These are phyloP conservation scores for Pampusana beccarii DNA, from an alignment of 2,113 vertebrate species.

Conservation along the genomic window DNA sequence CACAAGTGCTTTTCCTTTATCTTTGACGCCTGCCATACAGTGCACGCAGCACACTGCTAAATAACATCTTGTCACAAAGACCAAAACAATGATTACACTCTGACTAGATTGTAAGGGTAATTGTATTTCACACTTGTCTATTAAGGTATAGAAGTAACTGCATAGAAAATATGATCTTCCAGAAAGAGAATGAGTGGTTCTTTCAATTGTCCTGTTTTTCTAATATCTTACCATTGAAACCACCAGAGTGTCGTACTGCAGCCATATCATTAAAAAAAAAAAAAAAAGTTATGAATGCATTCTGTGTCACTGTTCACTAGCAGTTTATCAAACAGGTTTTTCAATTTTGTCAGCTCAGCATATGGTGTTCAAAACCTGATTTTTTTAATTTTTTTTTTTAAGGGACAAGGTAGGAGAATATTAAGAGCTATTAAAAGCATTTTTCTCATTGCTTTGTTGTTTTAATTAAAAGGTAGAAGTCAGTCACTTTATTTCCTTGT, in stretches of 20 bases:
- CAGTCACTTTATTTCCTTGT: neutral
- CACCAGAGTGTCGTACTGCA: neutral
- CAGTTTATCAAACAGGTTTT: neutral
- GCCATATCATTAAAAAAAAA: neutral
- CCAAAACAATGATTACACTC: neutral
- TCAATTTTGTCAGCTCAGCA: neutral
- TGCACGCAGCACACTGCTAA: neutral
- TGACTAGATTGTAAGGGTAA: neutral
- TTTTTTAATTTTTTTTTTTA: neutral
- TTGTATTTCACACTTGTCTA: neutral
- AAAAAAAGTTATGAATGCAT: neutral
- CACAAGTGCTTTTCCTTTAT: neutral
- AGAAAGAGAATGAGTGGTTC: neutral
- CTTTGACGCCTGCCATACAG: neutral
- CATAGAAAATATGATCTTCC: neutral
- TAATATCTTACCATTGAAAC: neutral
- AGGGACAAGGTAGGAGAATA: neutral
- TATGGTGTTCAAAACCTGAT: neutral
- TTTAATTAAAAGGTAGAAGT: neutral
- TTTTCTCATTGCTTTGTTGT: neutral
- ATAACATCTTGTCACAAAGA: neutral
- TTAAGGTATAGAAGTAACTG: neutral
- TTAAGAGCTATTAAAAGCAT: neutral
- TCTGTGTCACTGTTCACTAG: neutral
- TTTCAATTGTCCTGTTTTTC: neutral